phyloP scores from a whole-genome alignment of 2,888 invertebrate genomes.

The Allophyes oxyacanthae region DNA sequence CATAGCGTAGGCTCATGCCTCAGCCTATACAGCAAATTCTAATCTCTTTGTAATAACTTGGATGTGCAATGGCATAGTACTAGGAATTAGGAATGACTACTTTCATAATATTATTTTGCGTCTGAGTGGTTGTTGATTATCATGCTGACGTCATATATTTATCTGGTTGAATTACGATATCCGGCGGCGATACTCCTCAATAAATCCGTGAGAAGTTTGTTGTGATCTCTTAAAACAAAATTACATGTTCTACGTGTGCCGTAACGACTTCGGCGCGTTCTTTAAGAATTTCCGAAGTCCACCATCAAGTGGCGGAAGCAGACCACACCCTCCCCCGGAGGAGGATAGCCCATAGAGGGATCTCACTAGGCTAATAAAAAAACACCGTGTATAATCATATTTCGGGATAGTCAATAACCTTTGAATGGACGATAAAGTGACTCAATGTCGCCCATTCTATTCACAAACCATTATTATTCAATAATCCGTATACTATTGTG shows the following conservation, averaged over 20 bases:
- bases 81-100: background rate
- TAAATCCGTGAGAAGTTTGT: background rate
- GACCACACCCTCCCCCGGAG: too few relatives aligned
- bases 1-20: too few relatives aligned
- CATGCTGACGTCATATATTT: constrained; percentile 23
- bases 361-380: too few relatives aligned
- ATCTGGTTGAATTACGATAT: background rate
- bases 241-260: too few relatives aligned
- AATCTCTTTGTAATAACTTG: constrained; percentile 6
- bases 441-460: background rate
- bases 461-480: background rate
- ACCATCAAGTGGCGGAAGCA: too few relatives aligned
- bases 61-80: background rate
- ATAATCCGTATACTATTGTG: background rate
- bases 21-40: background rate
- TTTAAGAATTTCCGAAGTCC: too few relatives aligned
- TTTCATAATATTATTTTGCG: background rate
- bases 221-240: background rate
- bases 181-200: constrained; percentile 11
- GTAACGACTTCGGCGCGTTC: too few relatives aligned
- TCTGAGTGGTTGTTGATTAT: background rate
- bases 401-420: background rate
- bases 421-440: background rate
- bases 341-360: too few relatives aligned
- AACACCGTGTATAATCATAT: too few relatives aligned